phyloP scores from a whole-genome alignment of 1,140 invertebrate species.

The Cotesia glomerata region DNA sequence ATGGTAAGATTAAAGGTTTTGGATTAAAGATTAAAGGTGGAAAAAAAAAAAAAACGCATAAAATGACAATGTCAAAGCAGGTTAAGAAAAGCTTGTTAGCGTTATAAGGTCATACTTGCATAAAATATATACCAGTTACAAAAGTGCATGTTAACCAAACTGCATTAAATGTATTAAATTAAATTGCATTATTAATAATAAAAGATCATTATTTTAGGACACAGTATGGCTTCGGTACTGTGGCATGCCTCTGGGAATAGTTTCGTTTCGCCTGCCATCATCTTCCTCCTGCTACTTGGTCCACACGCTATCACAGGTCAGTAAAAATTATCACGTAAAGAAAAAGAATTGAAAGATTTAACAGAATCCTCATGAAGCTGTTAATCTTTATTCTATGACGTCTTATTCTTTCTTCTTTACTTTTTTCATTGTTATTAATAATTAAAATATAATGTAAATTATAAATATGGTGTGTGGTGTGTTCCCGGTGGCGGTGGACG shows the following conservation, averaged over 20 bases:
- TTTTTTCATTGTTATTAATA: neutral
- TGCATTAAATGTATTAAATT: neutral
- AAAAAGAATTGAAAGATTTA: neutral
- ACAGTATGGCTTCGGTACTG: constrained; percentile 82
- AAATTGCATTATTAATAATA: neutral
- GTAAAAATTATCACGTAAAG: constrained; percentile 32
- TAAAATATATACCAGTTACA: constrained; percentile 11
- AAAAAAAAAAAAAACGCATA: neutral
- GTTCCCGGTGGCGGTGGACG: constrained; percentile 57
- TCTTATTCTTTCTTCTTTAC: neutral
- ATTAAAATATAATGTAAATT: constrained; percentile 16
- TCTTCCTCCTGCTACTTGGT: constrained; percentile 74
- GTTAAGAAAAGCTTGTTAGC: too few species aligned
- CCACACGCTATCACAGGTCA: constrained; percentile 68
- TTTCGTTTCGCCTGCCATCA: constrained; percentile 66
- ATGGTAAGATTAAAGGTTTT: constrained; percentile 57
- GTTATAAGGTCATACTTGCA: neutral
- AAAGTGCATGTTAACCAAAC: neutral
- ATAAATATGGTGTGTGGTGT: constrained; percentile 50
- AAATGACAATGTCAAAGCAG: neutral
- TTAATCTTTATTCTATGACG: neutral
- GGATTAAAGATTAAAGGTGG: constrained; percentile 33
- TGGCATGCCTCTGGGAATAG: constrained; percentile 79
- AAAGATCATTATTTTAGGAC: constrained; percentile 64
- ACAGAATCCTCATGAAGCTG: neutral